Evolutionary conservation across 1,140 invertebrate species (phyloP), one percentile per base, ranked within the genome.

Genomic region (Schlechtendalia chinensis): DNA sequence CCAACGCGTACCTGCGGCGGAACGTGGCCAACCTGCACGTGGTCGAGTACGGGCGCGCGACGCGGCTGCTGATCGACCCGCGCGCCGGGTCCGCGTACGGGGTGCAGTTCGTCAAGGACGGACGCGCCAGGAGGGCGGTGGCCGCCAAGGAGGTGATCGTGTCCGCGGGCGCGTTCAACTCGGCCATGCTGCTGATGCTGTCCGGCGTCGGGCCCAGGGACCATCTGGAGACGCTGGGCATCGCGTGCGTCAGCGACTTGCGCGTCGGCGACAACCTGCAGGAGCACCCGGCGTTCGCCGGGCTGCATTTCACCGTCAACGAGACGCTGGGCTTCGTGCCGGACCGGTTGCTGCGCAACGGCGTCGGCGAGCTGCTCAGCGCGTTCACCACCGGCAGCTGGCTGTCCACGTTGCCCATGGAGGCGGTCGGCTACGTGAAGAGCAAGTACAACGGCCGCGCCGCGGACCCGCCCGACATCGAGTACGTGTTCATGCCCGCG

Each of bases 11-110:
- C 83, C 82, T 91, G 8, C 82, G 84, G 74, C 86, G 88, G 47
- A 58, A 45, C 32, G 85, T 93, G 65, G 85, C 85, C 75, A 95
- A 94, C 84, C 84, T 94, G 14, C 88, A 90, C 72, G 87, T 93
- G 24, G 85, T 89, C 59, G 85, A 88, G 11, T 86, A 86, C 11
- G 86, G 87, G 47, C 86, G 87, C 77, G 91, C 88, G 0, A 90
- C 89, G 0, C 91, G 90, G 85, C 85, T 96, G 16, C 83, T 96
- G 0, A 93, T 96, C 81, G 86, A 94, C 89, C 85, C 86, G 84
- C 0, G 85, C 84, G 69, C 89, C 89, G 93, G 91, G 83, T 86
- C 83, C 82, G 90, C 90, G 0, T 86, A 89, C n/a, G 93, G 90
- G 1, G 88, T 94, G 0, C 87, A 91, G 83, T 92, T 90, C 83